Evolutionary conservation across 1,140 invertebrate genomes (phyloP).

Genomic region (Spodoptera litura): DNA sequence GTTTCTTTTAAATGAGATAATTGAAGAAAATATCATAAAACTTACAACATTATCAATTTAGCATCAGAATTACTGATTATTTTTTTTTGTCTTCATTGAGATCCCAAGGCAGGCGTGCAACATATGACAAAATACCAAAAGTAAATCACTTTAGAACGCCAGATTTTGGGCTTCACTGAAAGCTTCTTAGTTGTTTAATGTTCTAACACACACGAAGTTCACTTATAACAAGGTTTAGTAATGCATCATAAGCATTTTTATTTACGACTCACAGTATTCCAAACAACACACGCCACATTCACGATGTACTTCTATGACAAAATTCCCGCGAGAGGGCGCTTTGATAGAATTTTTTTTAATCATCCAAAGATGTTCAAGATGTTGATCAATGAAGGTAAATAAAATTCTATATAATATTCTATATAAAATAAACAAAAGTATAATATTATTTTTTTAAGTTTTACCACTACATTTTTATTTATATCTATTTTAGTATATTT

Average conservation of each 20-base stretch:
- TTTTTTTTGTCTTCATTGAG: conserved; percentile 85
- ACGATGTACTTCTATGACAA: conserved; percentile 82
- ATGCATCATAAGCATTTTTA: conserved; percentile 81
- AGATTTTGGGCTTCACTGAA: conserved; percentile 66
- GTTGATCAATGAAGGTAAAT: background rate
- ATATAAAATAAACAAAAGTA: too few relatives aligned
- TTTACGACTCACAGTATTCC: conserved; percentile 85
- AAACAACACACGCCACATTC: conserved; percentile 87
- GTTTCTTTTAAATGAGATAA: conserved; percentile 20
- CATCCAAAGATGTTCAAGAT: conserved; percentile 2
- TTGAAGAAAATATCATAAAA: conserved; percentile 64
- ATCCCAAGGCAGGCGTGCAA: conserved; percentile 85
- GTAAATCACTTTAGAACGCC: conserved; percentile 66
- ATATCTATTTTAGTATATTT: background rate
- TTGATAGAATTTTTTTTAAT: conserved; percentile 24
- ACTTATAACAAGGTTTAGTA: conserved; percentile 73
- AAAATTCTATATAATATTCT: too few relatives aligned
- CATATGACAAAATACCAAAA: conserved; percentile 83
- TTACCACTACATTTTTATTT: background rate
- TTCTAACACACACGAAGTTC: conserved; percentile 70
- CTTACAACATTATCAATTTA: conserved; percentile 85
- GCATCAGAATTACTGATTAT: conserved; percentile 84
- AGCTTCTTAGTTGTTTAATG: conserved; percentile 61
- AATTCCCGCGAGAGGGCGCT: conserved; percentile 78
- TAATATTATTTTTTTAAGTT: background rate